These are phyloP conservation scores for Pygoscelis antarcticus DNA, from an alignment of 2,113 vertebrate species.

Conservation along the genomic window DNA sequence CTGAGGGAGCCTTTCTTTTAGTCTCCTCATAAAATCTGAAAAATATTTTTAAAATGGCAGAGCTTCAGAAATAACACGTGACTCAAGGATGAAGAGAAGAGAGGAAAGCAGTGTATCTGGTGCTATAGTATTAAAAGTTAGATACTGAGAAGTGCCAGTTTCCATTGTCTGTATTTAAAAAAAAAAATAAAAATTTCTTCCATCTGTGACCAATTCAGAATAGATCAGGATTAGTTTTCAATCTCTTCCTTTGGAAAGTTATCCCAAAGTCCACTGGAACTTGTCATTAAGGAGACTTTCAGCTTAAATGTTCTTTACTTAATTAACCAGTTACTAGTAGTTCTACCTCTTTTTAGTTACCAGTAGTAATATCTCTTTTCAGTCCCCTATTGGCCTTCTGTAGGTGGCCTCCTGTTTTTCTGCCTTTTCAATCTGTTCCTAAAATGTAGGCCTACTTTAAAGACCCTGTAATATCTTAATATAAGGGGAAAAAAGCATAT, in stretches of 20 bases:
- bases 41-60: background rate
- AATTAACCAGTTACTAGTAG: background rate
- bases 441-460: background rate
- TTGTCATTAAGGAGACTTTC: background rate
- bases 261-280: background rate
- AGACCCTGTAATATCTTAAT: background rate
- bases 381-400: background rate
- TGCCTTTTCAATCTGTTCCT: background rate
- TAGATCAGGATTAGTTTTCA: background rate
- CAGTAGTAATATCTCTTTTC: background rate
- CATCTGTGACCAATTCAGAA: background rate
- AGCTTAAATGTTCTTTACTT: background rate
- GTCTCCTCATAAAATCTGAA: background rate
- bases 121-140: background rate
- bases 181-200: background rate
- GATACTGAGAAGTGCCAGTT: background rate
- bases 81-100: background rate
- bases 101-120: background rate
- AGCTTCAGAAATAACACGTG: background rate
- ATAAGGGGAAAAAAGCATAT: rapidly evolving
- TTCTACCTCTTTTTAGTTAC: background rate
- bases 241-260: background rate
- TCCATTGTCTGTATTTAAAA: background rate
- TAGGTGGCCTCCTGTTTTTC: background rate
- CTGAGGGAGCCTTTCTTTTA: background rate